These are phyloP conservation scores for Rhea americana DNA, from an alignment of 2,113 vertebrate species.

Conservation along the genomic window DNA sequence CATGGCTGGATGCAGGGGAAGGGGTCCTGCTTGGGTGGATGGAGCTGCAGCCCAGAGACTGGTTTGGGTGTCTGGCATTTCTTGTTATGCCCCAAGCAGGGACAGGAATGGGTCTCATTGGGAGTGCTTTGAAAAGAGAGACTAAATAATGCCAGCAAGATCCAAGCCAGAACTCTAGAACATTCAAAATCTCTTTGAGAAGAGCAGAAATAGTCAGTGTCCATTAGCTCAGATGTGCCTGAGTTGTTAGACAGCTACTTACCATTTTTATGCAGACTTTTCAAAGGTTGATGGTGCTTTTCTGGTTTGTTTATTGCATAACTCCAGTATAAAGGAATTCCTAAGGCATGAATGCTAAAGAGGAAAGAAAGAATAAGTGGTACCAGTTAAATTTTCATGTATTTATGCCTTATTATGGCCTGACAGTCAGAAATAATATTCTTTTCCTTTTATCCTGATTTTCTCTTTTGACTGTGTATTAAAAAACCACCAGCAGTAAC, in stretches of 20 bases:
- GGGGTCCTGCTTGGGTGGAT: background rate
- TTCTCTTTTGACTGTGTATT: constrained; percentile 67
- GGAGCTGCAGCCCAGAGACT: background rate
- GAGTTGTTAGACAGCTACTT: background rate
- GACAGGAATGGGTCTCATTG: background rate
- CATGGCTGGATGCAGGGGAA: too few relatives aligned
- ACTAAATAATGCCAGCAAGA: background rate
- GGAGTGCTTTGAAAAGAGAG: background rate
- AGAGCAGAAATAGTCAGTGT: background rate
- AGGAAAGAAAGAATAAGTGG: constrained; percentile 57
- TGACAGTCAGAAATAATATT: constrained; percentile 69
- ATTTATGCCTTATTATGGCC: constrained; percentile 66
- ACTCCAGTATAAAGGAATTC: constrained; percentile 56
- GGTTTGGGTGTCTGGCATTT: background rate
- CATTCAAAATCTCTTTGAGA: background rate
- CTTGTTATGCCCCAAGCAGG: background rate
- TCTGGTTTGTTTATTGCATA: constrained; percentile 60
- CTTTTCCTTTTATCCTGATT: constrained; percentile 67
- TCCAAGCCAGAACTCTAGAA: background rate
- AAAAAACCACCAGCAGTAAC: constrained; percentile 55
- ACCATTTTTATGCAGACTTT: background rate
- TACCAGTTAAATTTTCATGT: constrained; percentile 58
- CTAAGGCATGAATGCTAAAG: constrained; percentile 61
- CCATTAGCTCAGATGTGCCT: background rate
- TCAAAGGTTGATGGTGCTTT: background rate